Conservation (phyloP, 2,113 vertebrate genomes). For the Microcebus jonahi region DNA sequence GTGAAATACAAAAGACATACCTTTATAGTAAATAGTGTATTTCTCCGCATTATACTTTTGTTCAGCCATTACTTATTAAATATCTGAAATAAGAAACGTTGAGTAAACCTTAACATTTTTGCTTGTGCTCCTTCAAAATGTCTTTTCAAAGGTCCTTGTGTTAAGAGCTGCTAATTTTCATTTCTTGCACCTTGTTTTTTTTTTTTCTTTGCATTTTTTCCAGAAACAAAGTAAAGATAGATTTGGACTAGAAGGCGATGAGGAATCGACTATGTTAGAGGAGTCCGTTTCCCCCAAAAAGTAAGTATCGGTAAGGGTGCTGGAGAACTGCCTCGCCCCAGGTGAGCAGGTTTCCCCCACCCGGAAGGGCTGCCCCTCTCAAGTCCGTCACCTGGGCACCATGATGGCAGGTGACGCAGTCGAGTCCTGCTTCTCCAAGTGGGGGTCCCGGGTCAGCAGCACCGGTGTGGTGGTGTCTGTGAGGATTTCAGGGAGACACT, state of each 20-base stretch:
- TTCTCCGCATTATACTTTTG: background rate
- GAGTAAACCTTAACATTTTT: background rate
- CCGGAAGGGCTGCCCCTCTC: background rate
- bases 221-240: slow-evolving; percentile 99
- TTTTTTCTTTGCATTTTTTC: background rate
- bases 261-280: slow-evolving; percentile 98
- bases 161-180: background rate
- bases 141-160: background rate
- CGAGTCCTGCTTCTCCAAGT: background rate
- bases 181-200: background rate
- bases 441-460: background rate
- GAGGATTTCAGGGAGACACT: background rate
- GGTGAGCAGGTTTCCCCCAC: background rate
- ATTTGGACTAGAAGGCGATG: slow-evolving; percentile 98
- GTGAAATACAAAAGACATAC: background rate
- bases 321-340: background rate
- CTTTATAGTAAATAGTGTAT: background rate
- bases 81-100: background rate
- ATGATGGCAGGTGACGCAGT: background rate
- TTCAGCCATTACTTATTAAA: background rate
- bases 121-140: background rate
- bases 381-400: background rate
- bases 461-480: background rate
- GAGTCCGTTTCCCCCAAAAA: slow-evolving; percentile 99
- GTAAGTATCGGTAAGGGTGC: slow-evolving; percentile 83